phyloP scores from a whole-genome alignment of 2,113 vertebrate species.

The Gobio gobio region DNA sequence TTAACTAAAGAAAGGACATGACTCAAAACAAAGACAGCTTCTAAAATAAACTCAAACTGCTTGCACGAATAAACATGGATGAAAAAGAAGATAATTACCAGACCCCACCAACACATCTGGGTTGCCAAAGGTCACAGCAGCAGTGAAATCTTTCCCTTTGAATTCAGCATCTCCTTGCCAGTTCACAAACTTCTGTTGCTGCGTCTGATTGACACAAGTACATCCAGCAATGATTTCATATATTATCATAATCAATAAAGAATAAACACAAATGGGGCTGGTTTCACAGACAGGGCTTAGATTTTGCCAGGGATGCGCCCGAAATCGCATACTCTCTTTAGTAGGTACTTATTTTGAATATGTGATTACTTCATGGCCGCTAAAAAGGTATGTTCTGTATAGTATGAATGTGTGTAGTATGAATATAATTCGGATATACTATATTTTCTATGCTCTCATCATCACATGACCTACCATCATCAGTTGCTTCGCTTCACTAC shows the following conservation, averaged over 20 bases:
- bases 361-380: too few relatives aligned
- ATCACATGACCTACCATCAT: too few relatives aligned
- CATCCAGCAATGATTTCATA: not conserved
- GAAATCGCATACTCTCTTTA: too few relatives aligned
- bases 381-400: too few relatives aligned
- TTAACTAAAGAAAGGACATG: not conserved
- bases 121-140: slow-evolving; percentile 84
- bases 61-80: not conserved
- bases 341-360: too few relatives aligned
- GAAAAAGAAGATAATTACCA: slow-evolving; percentile 68
- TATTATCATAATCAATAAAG: not conserved
- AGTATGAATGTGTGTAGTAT: too few relatives aligned
- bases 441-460: too few relatives aligned
- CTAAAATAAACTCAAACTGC: not conserved
- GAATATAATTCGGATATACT: too few relatives aligned
- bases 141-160: slow-evolving; percentile 84
- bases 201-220: slow-evolving; percentile 74
- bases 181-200: slow-evolving; percentile 89
- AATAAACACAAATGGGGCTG: not conserved
- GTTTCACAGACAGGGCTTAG: too few relatives aligned
- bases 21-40: not conserved
- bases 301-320: too few relatives aligned
- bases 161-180: slow-evolving; percentile 88
- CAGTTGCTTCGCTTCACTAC: too few relatives aligned
- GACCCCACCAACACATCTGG: slow-evolving; percentile 85